Percentiles rank a stretch among this genome's conserved stretches.
Conservation (phyloP, 2,888 invertebrate genomes). For the Bombyx huttoni region DNA sequence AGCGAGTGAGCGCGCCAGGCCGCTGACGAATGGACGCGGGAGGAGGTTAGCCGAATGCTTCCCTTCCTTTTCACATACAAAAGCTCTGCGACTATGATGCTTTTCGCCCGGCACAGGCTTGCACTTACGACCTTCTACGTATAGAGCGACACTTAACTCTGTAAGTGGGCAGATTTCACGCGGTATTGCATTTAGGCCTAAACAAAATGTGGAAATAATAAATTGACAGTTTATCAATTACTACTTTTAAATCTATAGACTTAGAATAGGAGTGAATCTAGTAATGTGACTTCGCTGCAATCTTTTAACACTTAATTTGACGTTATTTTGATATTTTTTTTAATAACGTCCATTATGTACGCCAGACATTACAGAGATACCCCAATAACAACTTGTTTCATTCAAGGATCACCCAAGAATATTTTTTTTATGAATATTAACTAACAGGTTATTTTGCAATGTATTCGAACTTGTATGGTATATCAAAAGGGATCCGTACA, state of each 20-base stretch:
- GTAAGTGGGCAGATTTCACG: conserved; percentile 68
- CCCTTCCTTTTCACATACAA: conserved; percentile 54
- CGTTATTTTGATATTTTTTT: too few relatives aligned
- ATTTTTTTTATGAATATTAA: too few relatives aligned
- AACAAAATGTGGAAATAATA: conserved; percentile 29
- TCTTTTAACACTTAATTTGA: too few relatives aligned
- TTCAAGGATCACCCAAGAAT: too few relatives aligned
- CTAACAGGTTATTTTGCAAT: not conserved
- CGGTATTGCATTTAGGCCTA: conserved; percentile 65
- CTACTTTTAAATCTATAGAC: not conserved
- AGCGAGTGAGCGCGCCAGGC: conserved; percentile 48
- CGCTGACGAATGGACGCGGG: conserved; percentile 22
- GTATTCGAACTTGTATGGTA: not conserved
- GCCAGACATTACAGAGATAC: not conserved
- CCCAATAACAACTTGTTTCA: not conserved
- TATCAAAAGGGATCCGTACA: not conserved
- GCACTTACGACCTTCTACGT: conserved; percentile 33
- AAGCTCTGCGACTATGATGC: conserved; percentile 49
- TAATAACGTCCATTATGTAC: too few relatives aligned
- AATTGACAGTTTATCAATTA: conserved; percentile 9
- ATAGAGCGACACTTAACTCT: conserved; percentile 44
- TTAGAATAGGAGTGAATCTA: too few relatives aligned
- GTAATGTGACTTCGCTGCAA: too few relatives aligned
- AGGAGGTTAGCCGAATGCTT: conserved; percentile 28
- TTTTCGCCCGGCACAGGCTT: conserved; percentile 39